These are phyloP conservation scores for Acanthurus lineatus DNA, from an alignment of 2,797 vertebrate species.

Conservation along the genomic window DNA sequence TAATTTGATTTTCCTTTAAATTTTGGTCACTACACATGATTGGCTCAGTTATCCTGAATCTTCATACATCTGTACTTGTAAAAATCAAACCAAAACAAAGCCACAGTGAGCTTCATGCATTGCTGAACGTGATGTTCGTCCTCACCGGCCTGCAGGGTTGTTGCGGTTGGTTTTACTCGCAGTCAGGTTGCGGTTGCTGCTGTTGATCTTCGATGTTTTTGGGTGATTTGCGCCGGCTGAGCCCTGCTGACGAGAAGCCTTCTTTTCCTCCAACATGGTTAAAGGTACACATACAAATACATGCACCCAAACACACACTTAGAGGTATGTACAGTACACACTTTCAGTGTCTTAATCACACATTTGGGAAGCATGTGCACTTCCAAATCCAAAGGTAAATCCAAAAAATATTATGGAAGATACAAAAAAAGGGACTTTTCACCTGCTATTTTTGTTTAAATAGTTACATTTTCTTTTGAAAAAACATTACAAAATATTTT, in stretches of 20 bases:
- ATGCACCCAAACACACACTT: slow-evolving; percentile 6
- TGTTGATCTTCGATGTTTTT: not conserved
- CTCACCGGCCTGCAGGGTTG: slow-evolving; percentile 56
- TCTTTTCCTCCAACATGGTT: slow-evolving; percentile 69
- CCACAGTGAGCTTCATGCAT: not conserved
- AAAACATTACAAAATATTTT: too few species aligned
- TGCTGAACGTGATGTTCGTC: not conserved
- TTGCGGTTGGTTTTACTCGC: not conserved
- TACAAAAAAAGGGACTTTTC: not conserved
- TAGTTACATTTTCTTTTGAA: not conserved
- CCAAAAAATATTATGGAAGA: not conserved
- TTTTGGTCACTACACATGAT: not conserved
- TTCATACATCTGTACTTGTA: not conserved
- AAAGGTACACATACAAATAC: not conserved
- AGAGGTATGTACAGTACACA: not conserved
- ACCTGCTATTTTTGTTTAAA: not conserved
- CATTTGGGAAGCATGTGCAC: not conserved
- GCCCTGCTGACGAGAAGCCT: slow-evolving; percentile 1
- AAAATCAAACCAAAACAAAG: not conserved
- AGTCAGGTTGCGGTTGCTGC: not conserved
- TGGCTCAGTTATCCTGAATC: not conserved
- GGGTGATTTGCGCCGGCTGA: not conserved
- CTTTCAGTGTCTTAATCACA: not conserved
- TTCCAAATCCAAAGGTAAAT: slow-evolving; percentile 9
- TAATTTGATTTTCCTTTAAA: not conserved